phyloP scores from a whole-genome alignment of 2,888 invertebrate genomes.

The Hedychridium roseum region DNA sequence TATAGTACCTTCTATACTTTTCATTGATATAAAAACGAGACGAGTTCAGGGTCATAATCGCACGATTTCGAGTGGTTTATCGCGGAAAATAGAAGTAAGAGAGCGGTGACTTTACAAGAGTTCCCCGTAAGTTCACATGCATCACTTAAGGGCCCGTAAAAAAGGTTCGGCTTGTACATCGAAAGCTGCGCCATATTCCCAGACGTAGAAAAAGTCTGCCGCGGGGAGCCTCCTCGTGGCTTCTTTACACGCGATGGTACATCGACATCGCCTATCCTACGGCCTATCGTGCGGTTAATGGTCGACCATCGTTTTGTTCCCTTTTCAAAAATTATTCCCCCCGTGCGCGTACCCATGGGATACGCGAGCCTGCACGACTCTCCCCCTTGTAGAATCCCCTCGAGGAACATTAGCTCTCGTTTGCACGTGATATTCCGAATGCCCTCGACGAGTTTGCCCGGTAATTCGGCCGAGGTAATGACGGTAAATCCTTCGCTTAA shows the following conservation, averaged over 20 bases:
- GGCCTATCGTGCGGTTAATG: constrained; percentile 41
- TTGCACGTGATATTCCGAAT: constrained; percentile 7
- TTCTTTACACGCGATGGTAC: constrained; percentile 35
- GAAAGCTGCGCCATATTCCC: constrained; percentile 7
- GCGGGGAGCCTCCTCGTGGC: constrained; percentile 14
- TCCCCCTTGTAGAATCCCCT: neutral
- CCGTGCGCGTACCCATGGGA: constrained; percentile 6
- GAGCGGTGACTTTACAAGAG: too few relatives aligned
- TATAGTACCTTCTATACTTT: too few relatives aligned
- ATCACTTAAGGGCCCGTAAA: neutral
- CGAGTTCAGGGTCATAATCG: too few relatives aligned
- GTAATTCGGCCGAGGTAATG: constrained; percentile 10
- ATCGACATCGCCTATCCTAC: constrained; percentile 20
- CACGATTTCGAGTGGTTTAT: too few relatives aligned
- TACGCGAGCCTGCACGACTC: constrained; percentile 4
- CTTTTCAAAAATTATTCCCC: constrained; percentile 27
- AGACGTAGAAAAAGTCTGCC: constrained; percentile 8
- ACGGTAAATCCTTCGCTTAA: constrained; percentile 13
- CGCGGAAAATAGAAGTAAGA: too few relatives aligned
- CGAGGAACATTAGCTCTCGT: constrained; percentile 2
- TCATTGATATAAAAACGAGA: too few relatives aligned
- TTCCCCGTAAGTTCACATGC: too few relatives aligned
- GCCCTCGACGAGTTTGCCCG: constrained; percentile 6
- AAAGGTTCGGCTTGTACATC: constrained; percentile 3
- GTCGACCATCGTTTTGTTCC: constrained; percentile 28